These are phyloP conservation scores for Dascillus cervinus DNA, from an alignment of 2,888 invertebrate genomes.

Conservation along the genomic window DNA sequence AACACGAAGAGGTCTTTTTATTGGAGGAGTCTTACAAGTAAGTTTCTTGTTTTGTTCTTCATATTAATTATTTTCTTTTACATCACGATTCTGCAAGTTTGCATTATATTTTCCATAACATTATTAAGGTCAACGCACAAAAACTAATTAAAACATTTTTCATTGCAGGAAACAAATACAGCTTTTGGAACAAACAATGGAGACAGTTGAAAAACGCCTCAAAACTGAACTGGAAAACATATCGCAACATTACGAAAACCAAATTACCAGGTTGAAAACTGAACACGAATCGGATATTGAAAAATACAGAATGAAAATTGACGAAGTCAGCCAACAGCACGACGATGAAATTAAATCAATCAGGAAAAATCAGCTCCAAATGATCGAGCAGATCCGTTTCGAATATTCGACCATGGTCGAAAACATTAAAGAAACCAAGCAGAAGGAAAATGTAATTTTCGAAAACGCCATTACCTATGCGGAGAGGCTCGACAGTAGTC, in stretches of 20 bases:
- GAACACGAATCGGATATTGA: slow-evolving; percentile 30
- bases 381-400: slow-evolving; percentile 46
- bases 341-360: slow-evolving; percentile 40
- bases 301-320: slow-evolving; percentile 33
- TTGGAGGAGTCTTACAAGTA: slow-evolving; percentile 58
- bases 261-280: slow-evolving; percentile 34
- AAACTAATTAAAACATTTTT: too few species aligned
- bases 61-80: neutral
- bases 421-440: slow-evolving; percentile 51
- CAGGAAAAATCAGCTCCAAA: slow-evolving; percentile 47
- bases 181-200: slow-evolving; percentile 49
- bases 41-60: slow-evolving; percentile 7
- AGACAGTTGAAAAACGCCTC: slow-evolving; percentile 51
- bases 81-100: too few species aligned
- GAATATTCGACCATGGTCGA: slow-evolving; percentile 50
- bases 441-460: slow-evolving; percentile 46
- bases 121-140: slow-evolving; percentile 4
- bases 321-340: slow-evolving; percentile 29
- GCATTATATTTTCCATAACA: too few species aligned
- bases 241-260: slow-evolving; percentile 46
- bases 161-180: slow-evolving; percentile 50
- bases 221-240: slow-evolving; percentile 51
- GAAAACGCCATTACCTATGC: slow-evolving; percentile 47
- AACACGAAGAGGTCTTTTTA: slow-evolving; percentile 54
- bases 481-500: slow-evolving; percentile 44